Evolutionary conservation across 92 coral and sea anemone species (phyloP).

Genomic region (Palythoa grandis): DNA sequence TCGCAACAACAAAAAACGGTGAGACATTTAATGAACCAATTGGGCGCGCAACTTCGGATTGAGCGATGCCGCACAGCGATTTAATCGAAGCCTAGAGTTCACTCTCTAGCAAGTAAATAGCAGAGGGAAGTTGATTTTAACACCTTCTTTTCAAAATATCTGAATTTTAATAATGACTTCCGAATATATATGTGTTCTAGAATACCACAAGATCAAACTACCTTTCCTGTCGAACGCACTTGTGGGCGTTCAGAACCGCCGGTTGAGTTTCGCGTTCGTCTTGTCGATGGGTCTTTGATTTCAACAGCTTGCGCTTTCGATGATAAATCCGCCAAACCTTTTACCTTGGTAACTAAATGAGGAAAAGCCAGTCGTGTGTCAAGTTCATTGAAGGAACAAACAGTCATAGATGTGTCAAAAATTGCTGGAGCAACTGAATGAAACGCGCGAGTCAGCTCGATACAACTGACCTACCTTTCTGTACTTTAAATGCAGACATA

Average conservation of each 20-base stretch:
- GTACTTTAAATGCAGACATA: slow-evolving; percentile 93
- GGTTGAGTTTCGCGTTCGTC: slow-evolving; percentile 58
- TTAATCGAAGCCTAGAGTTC: not conserved
- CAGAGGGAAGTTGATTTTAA: not conserved
- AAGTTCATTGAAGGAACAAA: slow-evolving; percentile 4
- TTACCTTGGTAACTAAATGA: slow-evolving; percentile 88
- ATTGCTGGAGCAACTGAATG: slow-evolving; percentile 7
- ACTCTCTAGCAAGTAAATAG: not conserved
- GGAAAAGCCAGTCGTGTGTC: slow-evolving; percentile 20
- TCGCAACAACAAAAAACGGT: not conserved
- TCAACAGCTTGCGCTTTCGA: slow-evolving; percentile 63
- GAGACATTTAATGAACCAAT: slow-evolving; percentile 8
- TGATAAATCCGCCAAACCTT: slow-evolving; percentile 83
- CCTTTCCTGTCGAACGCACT: slow-evolving; percentile 54
- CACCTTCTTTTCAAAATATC: not conserved
- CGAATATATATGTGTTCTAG: not conserved
- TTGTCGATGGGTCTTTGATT: slow-evolving; percentile 54
- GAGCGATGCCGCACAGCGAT: not conserved
- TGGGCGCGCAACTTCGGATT: not conserved
- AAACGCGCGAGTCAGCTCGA: slow-evolving; percentile 6
- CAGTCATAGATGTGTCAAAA: slow-evolving; percentile 18
- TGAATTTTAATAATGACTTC: slow-evolving; percentile 10
- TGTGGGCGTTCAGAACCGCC: slow-evolving; percentile 75
- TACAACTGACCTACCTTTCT: slow-evolving; percentile 77
- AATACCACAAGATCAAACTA: slow-evolving; percentile 11